These are phyloP conservation scores for Bacillus rossius DNA, from an alignment of 1,140 invertebrate species.

Conservation along the genomic window DNA sequence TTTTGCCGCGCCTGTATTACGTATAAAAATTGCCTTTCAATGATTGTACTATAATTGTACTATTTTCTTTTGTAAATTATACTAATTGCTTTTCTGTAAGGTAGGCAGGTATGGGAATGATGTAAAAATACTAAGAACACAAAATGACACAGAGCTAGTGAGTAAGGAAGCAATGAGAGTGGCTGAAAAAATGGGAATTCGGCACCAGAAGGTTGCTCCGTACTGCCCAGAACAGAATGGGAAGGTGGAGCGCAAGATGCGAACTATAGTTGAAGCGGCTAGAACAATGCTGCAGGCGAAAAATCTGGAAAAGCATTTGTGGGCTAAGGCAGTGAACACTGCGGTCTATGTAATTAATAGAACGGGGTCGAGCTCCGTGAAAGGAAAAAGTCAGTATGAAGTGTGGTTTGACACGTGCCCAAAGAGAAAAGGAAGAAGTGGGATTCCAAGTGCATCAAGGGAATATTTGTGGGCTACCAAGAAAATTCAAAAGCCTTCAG, in stretches of 20 bases:
- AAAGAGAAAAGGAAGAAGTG: constrained; percentile 30
- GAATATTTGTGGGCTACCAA: neutral
- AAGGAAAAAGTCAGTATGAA: too few relatives aligned
- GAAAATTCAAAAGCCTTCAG: too few relatives aligned
- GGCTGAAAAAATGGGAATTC: constrained; percentile 18
- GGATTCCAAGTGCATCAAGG: constrained; percentile 28
- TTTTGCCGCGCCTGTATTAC: too few relatives aligned
- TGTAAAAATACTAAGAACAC: constrained; percentile 23
- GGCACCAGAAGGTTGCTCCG: constrained; percentile 18
- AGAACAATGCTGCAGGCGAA: constrained; percentile 20
- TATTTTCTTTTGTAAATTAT: too few relatives aligned
- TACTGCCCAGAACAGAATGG: constrained; percentile 41
- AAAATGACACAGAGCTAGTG: constrained; percentile 38
- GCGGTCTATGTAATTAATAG: too few relatives aligned
- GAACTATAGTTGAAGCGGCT: constrained; percentile 30
- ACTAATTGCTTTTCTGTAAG: too few relatives aligned
- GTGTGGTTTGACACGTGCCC: constrained; percentile 25
- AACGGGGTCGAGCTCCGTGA: too few relatives aligned
- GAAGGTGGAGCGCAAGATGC: constrained; percentile 24
- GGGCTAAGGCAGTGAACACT: too few relatives aligned
- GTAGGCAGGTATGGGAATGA: too few relatives aligned
- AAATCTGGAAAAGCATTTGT: too few relatives aligned
- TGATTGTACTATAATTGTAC: too few relatives aligned
- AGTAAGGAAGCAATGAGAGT: constrained; percentile 26
- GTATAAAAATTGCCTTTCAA: too few relatives aligned